Evolutionary conservation across 2,888 invertebrate genomes (phyloP).

Genomic region (Eupithecia exiguata): DNA sequence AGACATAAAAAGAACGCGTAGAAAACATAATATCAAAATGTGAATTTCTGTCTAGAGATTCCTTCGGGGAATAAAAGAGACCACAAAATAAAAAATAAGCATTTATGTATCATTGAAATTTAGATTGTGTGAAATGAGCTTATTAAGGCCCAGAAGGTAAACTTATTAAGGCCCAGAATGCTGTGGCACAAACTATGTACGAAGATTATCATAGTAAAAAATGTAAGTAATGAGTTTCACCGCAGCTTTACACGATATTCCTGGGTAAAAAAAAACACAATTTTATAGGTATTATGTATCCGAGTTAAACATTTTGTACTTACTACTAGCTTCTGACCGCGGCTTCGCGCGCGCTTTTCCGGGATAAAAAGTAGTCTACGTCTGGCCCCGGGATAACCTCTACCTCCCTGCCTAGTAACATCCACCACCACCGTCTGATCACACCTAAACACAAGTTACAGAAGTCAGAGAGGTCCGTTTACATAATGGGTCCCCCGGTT

Average conservation of each 20-base stretch:
- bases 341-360: too few species aligned
- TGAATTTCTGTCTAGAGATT: not conserved
- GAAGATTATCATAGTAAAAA: not conserved
- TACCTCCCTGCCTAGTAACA: too few species aligned
- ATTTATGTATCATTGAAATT: not conserved
- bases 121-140: not conserved
- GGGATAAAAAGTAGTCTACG: too few species aligned
- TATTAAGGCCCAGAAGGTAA: not conserved
- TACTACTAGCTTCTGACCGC: too few species aligned
- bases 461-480: too few species aligned
- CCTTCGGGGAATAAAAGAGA: not conserved
- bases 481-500: too few species aligned
- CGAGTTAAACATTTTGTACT: too few species aligned
- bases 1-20: not conserved
- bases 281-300: not conserved
- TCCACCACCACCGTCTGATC: too few species aligned
- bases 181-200: not conserved
- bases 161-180: too few species aligned
- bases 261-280: not conserved
- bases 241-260: not conserved
- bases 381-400: too few species aligned
- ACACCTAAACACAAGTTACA: too few species aligned
- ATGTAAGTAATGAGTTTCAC: not conserved
- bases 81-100: slow-evolving; percentile 11
- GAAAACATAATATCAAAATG: not conserved